These are phyloP conservation scores for Camelus bactrianus DNA, from an alignment of 2,113 vertebrate genomes.

Conservation along the genomic window DNA sequence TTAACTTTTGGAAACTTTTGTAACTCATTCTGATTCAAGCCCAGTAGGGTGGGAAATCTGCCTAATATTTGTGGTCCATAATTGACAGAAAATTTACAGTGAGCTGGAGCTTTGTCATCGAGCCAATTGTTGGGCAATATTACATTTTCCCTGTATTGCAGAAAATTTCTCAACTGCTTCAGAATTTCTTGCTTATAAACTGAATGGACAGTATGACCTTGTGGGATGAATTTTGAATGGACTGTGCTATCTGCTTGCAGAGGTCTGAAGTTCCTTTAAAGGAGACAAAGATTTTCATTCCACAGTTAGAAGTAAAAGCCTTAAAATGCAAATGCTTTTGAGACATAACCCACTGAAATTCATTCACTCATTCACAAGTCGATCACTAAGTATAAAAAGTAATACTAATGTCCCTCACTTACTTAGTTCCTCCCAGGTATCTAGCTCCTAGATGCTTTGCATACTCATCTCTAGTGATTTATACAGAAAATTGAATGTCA, in stretches of 20 bases:
- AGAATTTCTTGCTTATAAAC: constrained; percentile 62
- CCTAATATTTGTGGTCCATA: constrained; percentile 33
- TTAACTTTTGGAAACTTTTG: constrained; percentile 31
- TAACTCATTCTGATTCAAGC: constrained; percentile 45
- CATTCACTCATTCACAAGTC: background rate
- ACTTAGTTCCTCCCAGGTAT: constrained; percentile 2
- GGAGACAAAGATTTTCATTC: constrained; percentile 57
- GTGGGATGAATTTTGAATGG: constrained; percentile 69
- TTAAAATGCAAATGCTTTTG: constrained; percentile 59
- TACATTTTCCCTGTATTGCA: constrained; percentile 27
- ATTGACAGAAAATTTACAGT: constrained; percentile 34
- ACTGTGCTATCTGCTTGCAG: constrained; percentile 41
- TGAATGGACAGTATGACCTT: constrained; percentile 58
- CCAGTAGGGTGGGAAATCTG: background rate
- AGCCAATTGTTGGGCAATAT: constrained; percentile 17
- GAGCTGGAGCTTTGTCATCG: background rate
- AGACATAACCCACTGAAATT: constrained; percentile 8
- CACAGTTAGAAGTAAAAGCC: constrained; percentile 40
- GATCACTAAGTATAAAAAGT: constrained; percentile 14
- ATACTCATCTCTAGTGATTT: background rate
- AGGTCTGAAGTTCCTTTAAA: constrained; percentile 66
- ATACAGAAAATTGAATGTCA: background rate
- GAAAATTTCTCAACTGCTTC: constrained; percentile 66
- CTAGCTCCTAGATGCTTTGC: background rate
- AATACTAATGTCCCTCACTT: background rate